Base-by-base conservation (phyloP, 1,140 invertebrate species). In the Atopsyche davidsoni region DNA sequence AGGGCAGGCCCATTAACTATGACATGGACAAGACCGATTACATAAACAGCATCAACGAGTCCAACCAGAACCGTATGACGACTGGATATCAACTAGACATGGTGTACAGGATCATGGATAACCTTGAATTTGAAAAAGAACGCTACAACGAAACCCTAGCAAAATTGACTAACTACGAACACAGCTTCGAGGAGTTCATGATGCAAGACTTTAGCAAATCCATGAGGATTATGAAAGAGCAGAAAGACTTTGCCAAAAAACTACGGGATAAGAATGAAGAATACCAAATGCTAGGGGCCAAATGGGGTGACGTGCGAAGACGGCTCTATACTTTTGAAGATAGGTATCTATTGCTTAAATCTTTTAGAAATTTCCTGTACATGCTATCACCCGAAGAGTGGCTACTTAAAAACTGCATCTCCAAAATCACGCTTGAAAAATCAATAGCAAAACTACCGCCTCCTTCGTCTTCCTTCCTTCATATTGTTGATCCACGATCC, bases 361-460 rank as follows among this genome's bases (percentile, higher is more conserved):
- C 79, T 47, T 84, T 81, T 63, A 78, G 82, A 64, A 74, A 72
- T 55, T 84, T 84, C 64, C 64, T 84, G 16, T 76, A 75, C 59
- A 73, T 75, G 59, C 64, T 79, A 10, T 75, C 79, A 22, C 78
- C 80, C 7, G 62, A 78, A 13, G 63, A 67, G 7, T 81, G 79
- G 80, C n/a, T n/a, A n/a, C n/a, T n/a, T n/a, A n/a, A n/a, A n/a
- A n/a, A n/a, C n/a, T n/a, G n/a, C n/a, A n/a, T n/a, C n/a, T n/a
- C n/a, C n/a, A n/a, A n/a, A n/a, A n/a, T n/a, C n/a, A n/a, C n/a
- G n/a, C n/a, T n/a, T n/a, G n/a, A n/a, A n/a, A n/a, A n/a, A n/a
- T n/a, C n/a, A n/a, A n/a, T n/a, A n/a, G n/a, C n/a, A n/a, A n/a
- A n/a, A n/a, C n/a, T n/a, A n/a, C n/a, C n/a, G n/a, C n/a, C n/a